These are phyloP conservation scores for Ceyx cyanopectus DNA, from an alignment of 2,113 vertebrate species.

Conservation along the genomic window DNA sequence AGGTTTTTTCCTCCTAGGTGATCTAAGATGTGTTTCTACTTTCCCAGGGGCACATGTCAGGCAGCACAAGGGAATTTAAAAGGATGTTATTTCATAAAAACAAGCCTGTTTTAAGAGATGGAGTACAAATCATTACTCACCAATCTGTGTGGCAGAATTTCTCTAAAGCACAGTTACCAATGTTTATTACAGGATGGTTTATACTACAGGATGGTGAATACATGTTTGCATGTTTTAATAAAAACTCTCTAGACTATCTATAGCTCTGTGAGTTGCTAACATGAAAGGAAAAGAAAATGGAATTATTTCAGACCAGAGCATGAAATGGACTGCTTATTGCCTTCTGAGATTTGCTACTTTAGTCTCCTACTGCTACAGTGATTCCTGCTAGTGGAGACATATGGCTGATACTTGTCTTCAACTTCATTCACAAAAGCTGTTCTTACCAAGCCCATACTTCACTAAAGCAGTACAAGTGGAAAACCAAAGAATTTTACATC, in stretches of 20 bases:
- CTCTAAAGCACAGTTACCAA: background rate
- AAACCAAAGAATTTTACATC: background rate
- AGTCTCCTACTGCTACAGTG: background rate
- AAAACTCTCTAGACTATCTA: background rate
- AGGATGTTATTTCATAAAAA: background rate
- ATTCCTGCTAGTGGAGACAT: background rate
- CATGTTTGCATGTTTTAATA: background rate
- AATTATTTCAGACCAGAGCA: background rate
- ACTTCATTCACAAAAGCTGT: background rate
- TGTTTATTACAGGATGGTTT: background rate
- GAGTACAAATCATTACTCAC: background rate
- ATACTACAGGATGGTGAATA: background rate
- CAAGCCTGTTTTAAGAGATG: background rate
- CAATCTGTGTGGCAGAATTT: slow-evolving; percentile 56
- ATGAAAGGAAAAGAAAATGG: background rate
- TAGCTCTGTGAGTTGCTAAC: background rate
- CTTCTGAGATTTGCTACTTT: background rate
- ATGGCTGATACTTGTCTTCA: background rate
- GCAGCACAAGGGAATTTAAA: slow-evolving; percentile 13
- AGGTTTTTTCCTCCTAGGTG: background rate
- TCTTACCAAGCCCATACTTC: background rate
- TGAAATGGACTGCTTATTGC: background rate
- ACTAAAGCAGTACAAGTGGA: background rate
- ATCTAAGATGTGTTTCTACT: slow-evolving; percentile 5
- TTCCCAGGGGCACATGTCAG: background rate